Evolutionary conservation across 2,888 invertebrate genomes (phyloP), one percentile per base, ranked within the genome.

Genomic region (Therioaphis trifolii): DNA sequence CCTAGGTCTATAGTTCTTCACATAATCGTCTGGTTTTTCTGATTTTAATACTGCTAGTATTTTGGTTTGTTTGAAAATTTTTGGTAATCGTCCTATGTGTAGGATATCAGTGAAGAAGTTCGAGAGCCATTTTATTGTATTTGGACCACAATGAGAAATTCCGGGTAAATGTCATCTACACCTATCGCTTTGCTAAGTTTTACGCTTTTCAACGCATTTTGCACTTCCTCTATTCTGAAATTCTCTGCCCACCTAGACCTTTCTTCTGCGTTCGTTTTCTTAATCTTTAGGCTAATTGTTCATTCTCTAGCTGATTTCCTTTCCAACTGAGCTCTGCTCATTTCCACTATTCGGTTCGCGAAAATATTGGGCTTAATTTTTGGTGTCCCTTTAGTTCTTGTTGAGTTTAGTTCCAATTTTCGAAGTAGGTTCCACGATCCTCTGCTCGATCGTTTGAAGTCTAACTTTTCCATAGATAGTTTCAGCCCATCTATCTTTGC

Each of bases 231-330:
- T 14, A 49, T 12, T 7, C 27, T 49, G 71, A 49, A 71, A 12
- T 49, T 49, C 7, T 49, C 27, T 27, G 71, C 49, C 24, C 27
- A 49, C 3, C 15, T 27, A 15, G 27, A 49, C 4, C 68, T 40
- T 68, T 68, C 68, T 68, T 68, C 68, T 40, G 40, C 68, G 7
- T 68, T 68, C 40, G n/a, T 15, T 68, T 68, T 68, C 18, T 68
- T 68, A 12, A n/a, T 18, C 40, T 40, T 68, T 68, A 68, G 18
- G 68, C n/a, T 40, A 2, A 68, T 40, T 29, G 40, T n/a, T 40
- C 40, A 40, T 40, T 68, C 35, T 68, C 40, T 40, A 40, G 18
- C 40, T 40, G 68, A 68, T n/a, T 68, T 4, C 29, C 40, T 68
- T 40, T n/a, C 40, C 15, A 15, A 35, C 7, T 35, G 35, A 5